Base-by-base conservation (phyloP, 1,140 invertebrate species). In the Temnothorax nylanderi region DNA sequence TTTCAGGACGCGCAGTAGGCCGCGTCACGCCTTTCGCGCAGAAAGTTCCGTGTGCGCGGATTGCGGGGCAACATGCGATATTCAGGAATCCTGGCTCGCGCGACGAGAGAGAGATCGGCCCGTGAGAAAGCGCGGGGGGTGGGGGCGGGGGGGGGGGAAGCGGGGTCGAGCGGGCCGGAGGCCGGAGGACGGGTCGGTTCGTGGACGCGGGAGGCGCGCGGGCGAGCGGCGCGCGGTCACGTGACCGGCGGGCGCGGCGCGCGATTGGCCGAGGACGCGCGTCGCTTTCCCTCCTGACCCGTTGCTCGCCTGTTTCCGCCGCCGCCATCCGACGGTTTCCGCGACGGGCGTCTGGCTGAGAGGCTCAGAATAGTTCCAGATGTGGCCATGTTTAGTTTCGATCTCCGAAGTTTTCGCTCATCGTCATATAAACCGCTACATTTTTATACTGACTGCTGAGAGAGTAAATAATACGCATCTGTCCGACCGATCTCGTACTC, bases 371-470 rank as follows among this genome's bases (percentile, higher is more conserved):
- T 92, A 95, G 94, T 95, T 95, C 93, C 95, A 95, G 95, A 94
- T 95, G 95, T 95, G 95, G 94, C 94, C 93, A 95, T 95, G 94
- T 95, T 95, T 94, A 95, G 94, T 95, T 94, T 93, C 65, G 92
- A 95, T 93, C 91, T 94, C 93, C 94, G 92, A 95, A 95, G 94
- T 95, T 95, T 91, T 93, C 93, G 93, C 93, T 94, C 87, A 93
- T 91, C 92, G 92, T 93, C 89, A 94, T 92, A 94, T 92, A 81
- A 54, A 91, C 86, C 89, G 90, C 88, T 88, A 89, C 88, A 92
- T 88, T 91, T 92, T 91, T 91, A 89, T 89, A 89, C 47, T 75
- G 92, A 75, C 89, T 91, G 87, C 91, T 88, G 89, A 90, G 7
- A 93, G 85, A 89, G 89, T 92, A 92, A 92, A 65, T 88, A 87